phyloP scores from a whole-genome alignment of 2,797 vertebrate genomes.

The Gymnothorax javanicus region DNA sequence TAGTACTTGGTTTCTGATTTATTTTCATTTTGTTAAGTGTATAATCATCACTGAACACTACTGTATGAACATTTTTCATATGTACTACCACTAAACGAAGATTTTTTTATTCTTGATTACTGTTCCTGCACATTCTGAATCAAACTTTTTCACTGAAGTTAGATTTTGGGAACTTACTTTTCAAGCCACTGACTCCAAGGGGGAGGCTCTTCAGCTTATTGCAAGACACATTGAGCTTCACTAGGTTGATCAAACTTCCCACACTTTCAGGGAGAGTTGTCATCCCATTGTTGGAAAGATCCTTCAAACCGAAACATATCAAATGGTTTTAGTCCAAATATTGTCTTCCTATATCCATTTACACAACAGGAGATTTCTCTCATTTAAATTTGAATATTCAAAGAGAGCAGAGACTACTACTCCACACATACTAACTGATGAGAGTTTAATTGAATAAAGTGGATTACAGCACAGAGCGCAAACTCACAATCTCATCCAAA shows the following conservation, averaged over 20 bases:
- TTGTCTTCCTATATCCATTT: neutral
- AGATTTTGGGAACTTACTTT: slow-evolving; percentile 66
- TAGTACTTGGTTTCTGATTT: no score
- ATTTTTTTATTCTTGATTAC: neutral
- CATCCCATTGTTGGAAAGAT: slow-evolving; percentile 80
- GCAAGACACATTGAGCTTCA: slow-evolving; percentile 73
- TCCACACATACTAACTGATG: neutral
- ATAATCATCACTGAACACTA: neutral
- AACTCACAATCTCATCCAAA: slow-evolving; percentile 81
- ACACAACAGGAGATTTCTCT: neutral
- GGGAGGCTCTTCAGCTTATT: slow-evolving; percentile 80
- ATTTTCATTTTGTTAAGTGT: no score
- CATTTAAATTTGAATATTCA: neutral
- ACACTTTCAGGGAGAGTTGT: slow-evolving; percentile 70
- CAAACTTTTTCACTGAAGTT: neutral
- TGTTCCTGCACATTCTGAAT: neutral
- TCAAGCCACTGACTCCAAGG: slow-evolving; percentile 75
- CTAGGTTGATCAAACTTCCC: slow-evolving; percentile 67
- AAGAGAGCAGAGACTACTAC: neutral
- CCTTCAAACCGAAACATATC: slow-evolving; percentile 59
- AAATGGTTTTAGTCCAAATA: slow-evolving; percentile 12
- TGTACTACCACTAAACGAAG: neutral
- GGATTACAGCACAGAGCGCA: neutral
- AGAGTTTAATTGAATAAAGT: neutral
- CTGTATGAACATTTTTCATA: neutral